Evolutionary conservation across 2,888 invertebrate species (phyloP).

Genomic region (Malthinus flaveolus): DNA sequence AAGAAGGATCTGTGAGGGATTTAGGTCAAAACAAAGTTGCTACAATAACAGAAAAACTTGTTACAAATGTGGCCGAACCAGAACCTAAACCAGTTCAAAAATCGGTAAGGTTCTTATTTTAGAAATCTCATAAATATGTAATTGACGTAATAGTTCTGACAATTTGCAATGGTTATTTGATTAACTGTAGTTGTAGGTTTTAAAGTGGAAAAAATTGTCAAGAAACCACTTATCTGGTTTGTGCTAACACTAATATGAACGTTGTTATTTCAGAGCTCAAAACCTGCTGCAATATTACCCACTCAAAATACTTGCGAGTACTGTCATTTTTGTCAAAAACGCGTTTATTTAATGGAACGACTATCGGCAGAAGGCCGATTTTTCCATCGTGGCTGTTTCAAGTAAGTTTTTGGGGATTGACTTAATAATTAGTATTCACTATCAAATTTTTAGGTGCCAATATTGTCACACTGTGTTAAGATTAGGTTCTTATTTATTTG

Average conservation of each 20-base stretch:
- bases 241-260: too few species aligned
- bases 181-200: too few species aligned
- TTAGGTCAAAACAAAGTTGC: constrained; percentile 79
- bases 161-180: too few species aligned
- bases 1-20: constrained; percentile 75
- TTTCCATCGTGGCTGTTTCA: constrained; percentile 91
- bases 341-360: constrained; percentile 93
- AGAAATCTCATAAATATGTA: too few species aligned
- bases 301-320: constrained; percentile 71
- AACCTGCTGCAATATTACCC: constrained; percentile 63
- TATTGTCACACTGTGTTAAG: constrained; percentile 86
- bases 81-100: constrained; percentile 52
- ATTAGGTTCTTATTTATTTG: constrained; percentile 76
- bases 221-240: too few species aligned
- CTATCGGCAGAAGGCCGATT: constrained; percentile 87
- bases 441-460: constrained; percentile 67
- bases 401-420: constrained; percentile 36
- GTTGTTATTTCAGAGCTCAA: constrained; percentile 57
- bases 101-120: constrained; percentile 56
- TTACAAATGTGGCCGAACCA: constrained; percentile 57
- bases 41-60: constrained; percentile 80
- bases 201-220: too few species aligned
- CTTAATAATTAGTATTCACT: not conserved
- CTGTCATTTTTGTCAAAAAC: constrained; percentile 87
- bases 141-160: too few species aligned